Evolutionary conservation across 2,797 vertebrate species (phyloP), one percentile per base, ranked within the genome.

Genomic region (Galaxias olidus): DNA sequence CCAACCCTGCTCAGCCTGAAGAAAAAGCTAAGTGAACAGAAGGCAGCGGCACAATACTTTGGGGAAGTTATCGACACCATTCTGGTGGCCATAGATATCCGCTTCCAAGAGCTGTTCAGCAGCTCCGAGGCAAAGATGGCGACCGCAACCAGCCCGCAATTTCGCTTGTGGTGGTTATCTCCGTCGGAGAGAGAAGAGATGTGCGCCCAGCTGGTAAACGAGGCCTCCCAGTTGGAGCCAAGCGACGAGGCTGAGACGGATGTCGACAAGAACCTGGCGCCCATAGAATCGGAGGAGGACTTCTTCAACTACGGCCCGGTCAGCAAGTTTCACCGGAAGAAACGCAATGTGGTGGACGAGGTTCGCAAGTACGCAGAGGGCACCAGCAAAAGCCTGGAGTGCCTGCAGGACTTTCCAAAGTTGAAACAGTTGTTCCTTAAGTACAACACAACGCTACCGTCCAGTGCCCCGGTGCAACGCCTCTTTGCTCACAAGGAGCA

Each of bases 1-100:
- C 91, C 90, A 0, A 92, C 90, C 0, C 73, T 92, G 1, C 85
- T 92, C 66, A 91, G 88, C 10, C 76, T 92, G 55, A 92, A 92
- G 84, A 90, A 87, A 69, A 92, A 92, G 75, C 40, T 92, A 1
- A 87, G 77, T 1, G 89, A 91, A 70, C 90, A 91, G 77, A 87
- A 86, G 43, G 77, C 86, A 0, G 71, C 74, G 0, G 85, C 88
- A 0, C 85, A 65, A 6, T 90, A 89, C 69, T 85, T 90, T 0
- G 59, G 75, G 0, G 86, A 88, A 0, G 87, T 87, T 62, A 85
- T 92, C 61, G 69, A 44, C 9, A 70, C 83, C 56, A 77, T 90
- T 0, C 82, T 86, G 0, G 56, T 72, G 59, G 88, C 89, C 0
- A 90, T 91, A 0, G 90, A 92, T 0, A 52, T 78, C 58, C 83